Percentiles rank a stretch among this genome's conserved stretches.
Conservation (phyloP, 1,140 invertebrate genomes). For the Macrosteles quadrilineatus region DNA sequence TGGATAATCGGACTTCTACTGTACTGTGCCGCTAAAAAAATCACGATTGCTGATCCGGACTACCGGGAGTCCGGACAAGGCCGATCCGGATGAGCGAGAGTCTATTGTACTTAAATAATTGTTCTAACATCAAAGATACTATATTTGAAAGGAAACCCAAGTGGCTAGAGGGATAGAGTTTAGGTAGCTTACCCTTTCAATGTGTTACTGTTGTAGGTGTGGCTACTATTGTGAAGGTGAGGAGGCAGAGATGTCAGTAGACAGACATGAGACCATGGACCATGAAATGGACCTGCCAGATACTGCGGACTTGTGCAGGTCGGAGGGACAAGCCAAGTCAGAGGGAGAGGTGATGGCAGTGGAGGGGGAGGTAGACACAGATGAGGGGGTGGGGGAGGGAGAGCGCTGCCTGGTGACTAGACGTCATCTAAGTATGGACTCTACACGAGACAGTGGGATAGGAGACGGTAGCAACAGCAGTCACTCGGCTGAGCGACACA, state of each 20-base stretch:
- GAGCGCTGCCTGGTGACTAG: slow-evolving; percentile 16
- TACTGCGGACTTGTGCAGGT: background rate
- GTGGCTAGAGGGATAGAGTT: too few species aligned
- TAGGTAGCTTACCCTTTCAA: too few species aligned
- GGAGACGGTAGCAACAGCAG: slow-evolving; percentile 42
- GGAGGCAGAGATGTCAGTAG: slow-evolving; percentile 8
- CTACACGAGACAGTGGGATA: slow-evolving; percentile 44
- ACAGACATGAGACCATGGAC: slow-evolving; percentile 16
- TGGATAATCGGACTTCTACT: too few species aligned
- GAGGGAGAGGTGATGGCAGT: slow-evolving; percentile 16
- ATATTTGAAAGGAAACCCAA: too few species aligned
- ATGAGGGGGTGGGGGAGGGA: slow-evolving; percentile 10
- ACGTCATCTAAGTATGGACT: slow-evolving; percentile 42
- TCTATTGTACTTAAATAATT: too few species aligned
- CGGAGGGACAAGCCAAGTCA: background rate
- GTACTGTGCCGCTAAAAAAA: too few species aligned
- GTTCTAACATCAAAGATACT: too few species aligned
- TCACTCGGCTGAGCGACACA: slow-evolving; percentile 37
- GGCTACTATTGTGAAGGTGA: background rate
- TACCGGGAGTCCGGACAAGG: too few species aligned
- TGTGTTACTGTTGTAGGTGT: too few species aligned
- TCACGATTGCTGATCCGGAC: too few species aligned
- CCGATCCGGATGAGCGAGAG: too few species aligned
- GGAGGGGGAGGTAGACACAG: slow-evolving; percentile 17
- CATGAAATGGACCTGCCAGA: background rate